Base-by-base conservation (phyloP, 2,888 invertebrate genomes). In the Carpatolechia fugitivella region DNA sequence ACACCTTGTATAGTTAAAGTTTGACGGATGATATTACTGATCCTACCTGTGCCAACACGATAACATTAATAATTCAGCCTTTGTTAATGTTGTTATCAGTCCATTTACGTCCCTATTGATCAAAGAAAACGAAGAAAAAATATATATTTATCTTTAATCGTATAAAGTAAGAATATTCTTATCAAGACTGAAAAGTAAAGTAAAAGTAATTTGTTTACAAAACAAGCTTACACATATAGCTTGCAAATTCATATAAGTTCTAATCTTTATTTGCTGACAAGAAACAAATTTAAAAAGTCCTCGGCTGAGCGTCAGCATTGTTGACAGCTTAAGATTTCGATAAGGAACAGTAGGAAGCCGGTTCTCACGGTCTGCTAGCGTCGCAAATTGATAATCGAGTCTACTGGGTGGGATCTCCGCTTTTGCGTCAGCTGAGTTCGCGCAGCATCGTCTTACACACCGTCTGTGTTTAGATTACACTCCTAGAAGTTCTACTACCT, bases 311-410 rank as follows among this genome's bases (percentile, higher is more conserved):
- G n/a, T 35, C 6, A 3, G n/a, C 13, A 35, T 35, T 35, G 35
- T 35, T 13, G 10, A 14, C 7, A 20, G 20, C 20, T 20, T 41
- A 8, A 20, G n/a, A n/a, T n/a, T n/a, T 20, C 16, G 41, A 13
- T 16, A 41, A 14, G 6, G 7, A 10, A 16, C 18, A 20, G 41
- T 7, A 41, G 41, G 41, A 41, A 41, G 41, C 41, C 20, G 41
- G 31, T 52, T 52, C 52, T 20, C 52, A 52, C 44, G 46, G 33
- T 40, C 6, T 8, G 20, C 18, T 47, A 36, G 54, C 54, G 30
- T 36, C 24, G 35, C 47, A 54, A 54, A 47, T 54, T 54, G 47
- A 36, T 52, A 52, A 46, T 51, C 29, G 13, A 18, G 18, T 11
- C 49, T 18, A 14, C 16, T 16, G 33, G 38, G 24, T 36, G 36